Evolutionary conservation across 2,888 invertebrate genomes (phyloP), one percentile per base, ranked within the genome.

Genomic region (Rhodophaea formosa): DNA sequence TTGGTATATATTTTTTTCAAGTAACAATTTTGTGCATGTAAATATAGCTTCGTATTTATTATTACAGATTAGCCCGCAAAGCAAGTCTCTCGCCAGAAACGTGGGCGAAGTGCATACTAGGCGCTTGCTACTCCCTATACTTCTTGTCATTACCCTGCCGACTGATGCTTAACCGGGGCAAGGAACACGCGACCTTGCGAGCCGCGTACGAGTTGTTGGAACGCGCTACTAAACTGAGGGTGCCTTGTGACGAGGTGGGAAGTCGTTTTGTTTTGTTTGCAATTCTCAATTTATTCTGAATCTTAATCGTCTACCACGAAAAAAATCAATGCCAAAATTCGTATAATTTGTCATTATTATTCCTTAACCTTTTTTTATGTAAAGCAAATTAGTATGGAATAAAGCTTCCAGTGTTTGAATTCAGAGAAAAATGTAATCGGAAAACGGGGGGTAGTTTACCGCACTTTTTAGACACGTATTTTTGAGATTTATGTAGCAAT

Each of bases 81-180:
- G 92, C 93, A 6, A 92, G 92, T 66, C 71, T 90, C 60, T 93
- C 94, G 53, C 97, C 98, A 0, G 95, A 96, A 71, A 92, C 95
- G n/a, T 99, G 98, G 98, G 97, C 98, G 5, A 96, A 96, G 82
- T 98, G 96, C 82, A 87, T 97, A 16, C 92, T 97, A 7, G 96
- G 96, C 42, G 96, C 97, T 1, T 97, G 97, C 76, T 97, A 97
- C 79, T 97, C 99, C 42, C 92, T 99, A 29, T 99, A 99, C 95
- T 99, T 99, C 85, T 94, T 99, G 72, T 96, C 98, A 70, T 92
- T 99, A 66, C 99, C 99, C 17, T 97, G 98, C 85, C 96, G 95
- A 90, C 93, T 94, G 72, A 93, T 91, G 76, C 89, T 93, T 78
- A 93, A 92, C 68, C 92, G 94, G 1, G 96, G 96, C 0, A 95